Evolutionary conservation across 2,888 invertebrate genomes (phyloP), one percentile per base, ranked within the genome.

Genomic region (Philonicus albiceps): DNA sequence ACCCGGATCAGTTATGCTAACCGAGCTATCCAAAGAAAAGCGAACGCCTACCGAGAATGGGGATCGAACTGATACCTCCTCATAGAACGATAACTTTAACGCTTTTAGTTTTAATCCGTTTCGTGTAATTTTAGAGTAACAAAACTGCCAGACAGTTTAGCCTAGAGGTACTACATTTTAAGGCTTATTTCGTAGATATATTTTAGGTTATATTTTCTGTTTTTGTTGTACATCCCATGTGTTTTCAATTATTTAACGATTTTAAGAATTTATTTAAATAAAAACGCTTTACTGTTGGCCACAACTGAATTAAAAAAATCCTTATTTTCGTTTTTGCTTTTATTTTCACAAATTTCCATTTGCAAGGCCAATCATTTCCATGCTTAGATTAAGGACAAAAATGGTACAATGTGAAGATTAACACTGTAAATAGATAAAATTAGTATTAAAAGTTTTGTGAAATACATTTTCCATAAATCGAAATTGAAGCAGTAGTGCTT

Each of bases 1-100:
- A 3, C 92, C 92, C 8, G 90, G 90, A 85, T 90, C 90, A 84
- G 90, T 90, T 13, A 90, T 90, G 31, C 84, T 90, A 53, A 90
- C 90, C 11, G 90, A 90, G 87, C 19, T 83, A 43, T 37, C 83
- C 55, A 83, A 83, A 83, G 83, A 83, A 53, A 80, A 80, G 22
- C 43, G 53, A 80, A 31, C 31, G 27, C 53, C 53, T 53, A 53
- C 22, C 31, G 80, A 80, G 16, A 80, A 53, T 80, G 80, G 30
- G 6, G 30, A 30, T 37, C 27, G 40, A 53, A 80, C 27, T 13
- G 37, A 53, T 30, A 53, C 53, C 8, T 53, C 37, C 19, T 27
- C 53, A n/a, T 43, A 80, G n/a, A 53, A 53, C 27, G n/a, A 11
- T 11, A 80, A 80, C 64, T 27, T 34, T 64, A 27, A 76, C 34